Evolutionary conservation across 53 echinoderm and acorn worm species (phyloP), one percentile per base, ranked within the genome.

Genomic region (Holothuria leucospilota): DNA sequence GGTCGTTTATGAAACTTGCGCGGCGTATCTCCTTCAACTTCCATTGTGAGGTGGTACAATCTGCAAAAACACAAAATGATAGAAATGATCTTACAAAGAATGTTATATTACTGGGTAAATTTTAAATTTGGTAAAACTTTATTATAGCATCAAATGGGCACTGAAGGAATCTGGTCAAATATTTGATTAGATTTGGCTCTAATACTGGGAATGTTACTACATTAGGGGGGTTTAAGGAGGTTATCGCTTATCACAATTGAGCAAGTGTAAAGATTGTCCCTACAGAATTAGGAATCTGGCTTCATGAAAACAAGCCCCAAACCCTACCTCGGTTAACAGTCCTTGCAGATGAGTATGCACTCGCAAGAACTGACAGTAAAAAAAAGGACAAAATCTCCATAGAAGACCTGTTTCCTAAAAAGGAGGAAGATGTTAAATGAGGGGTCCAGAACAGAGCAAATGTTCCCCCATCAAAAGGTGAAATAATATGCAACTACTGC

Each of bases 11-110:
- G 65, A 25, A 63, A 52, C 18, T 83, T 83, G 24, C 67, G 63
- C 2, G 84, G 84, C 2, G 84, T 83, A 39, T 83, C 84, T 20
- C 84, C 68, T 67, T 83, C 84, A 65, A 66, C 41, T 52, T 66
- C 68, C 84, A 66, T 83, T 56, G 18, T 56, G 56, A 56, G 56
- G 4, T 56, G 2, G 15, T 15, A 56, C 18, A 18, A 56, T 56
- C 56, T 56, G 8, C 18, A 56, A 56, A 56, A 18, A 56, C 5
- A 56, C 15, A 56, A 40, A n/a, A n/a, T n/a, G n/a, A n/a, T n/a
- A n/a, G n/a, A n/a, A n/a, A n/a, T n/a, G n/a, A n/a, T n/a, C n/a
- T n/a, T n/a, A n/a, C n/a, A n/a, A n/a, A n/a, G n/a, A n/a, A n/a
- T n/a, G n/a, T n/a, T n/a, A n/a, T n/a, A n/a, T n/a, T n/a, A n/a